phyloP scores from a whole-genome alignment of 2,113 vertebrate species.

The Neotoma lepida region DNA sequence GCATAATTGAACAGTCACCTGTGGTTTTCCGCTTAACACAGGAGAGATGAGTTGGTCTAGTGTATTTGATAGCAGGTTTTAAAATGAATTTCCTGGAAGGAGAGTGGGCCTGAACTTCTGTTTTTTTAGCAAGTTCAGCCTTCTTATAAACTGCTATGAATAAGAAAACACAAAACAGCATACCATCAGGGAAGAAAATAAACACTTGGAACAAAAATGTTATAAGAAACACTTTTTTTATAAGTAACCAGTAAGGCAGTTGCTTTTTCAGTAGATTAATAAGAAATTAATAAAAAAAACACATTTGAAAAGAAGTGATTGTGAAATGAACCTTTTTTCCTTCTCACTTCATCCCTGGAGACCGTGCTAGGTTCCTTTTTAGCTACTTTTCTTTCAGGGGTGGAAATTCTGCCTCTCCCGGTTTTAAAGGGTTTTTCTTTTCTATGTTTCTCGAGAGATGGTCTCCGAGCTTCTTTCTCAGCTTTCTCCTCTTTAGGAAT shows the following conservation, averaged over 20 bases:
- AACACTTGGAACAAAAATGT: slow-evolving; percentile 80
- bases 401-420: slow-evolving; percentile 94
- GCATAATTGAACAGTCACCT: slow-evolving; percentile 94
- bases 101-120: slow-evolving; percentile 95
- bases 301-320: slow-evolving; percentile 83
- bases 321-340: slow-evolving; percentile 98
- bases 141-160: slow-evolving; percentile 97
- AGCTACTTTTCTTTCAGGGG: slow-evolving; percentile 95
- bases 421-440: slow-evolving; percentile 93
- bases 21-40: slow-evolving; percentile 98
- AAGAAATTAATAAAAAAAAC: slow-evolving; percentile 58
- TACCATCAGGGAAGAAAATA: slow-evolving; percentile 86
- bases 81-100: slow-evolving; percentile 96
- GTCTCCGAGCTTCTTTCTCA: slow-evolving; percentile 88
- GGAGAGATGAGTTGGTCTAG: slow-evolving; percentile 95
- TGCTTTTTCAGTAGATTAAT: slow-evolving; percentile 73
- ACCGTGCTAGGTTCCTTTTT: slow-evolving; percentile 94
- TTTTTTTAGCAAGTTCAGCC: slow-evolving; percentile 97
- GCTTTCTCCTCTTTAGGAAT: slow-evolving; percentile 91
- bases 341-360: slow-evolving; percentile 97
- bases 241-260: slow-evolving; percentile 70
- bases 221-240: slow-evolving; percentile 48
- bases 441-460: slow-evolving; percentile 91
- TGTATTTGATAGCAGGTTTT: slow-evolving; percentile 95
- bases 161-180: slow-evolving; percentile 88